Percentiles rank a stretch among this genome's conserved stretches.
These are phyloP conservation scores for Probosciger aterrimus DNA, from an alignment of 2,113 vertebrate genomes.

Conservation along the genomic window DNA sequence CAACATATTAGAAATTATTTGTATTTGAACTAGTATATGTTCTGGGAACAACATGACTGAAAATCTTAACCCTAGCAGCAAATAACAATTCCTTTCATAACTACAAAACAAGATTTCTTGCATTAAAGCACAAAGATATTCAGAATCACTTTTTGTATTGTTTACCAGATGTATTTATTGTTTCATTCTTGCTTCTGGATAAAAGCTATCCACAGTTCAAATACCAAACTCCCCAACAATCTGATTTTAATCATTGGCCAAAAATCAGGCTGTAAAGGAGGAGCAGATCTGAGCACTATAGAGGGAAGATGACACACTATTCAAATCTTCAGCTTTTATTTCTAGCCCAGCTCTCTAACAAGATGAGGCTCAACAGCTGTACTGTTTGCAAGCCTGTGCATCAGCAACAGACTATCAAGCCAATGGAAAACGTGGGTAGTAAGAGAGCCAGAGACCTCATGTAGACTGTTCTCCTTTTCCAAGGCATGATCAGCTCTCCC, in stretches of 20 bases:
- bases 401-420: neutral
- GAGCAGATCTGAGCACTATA: neutral
- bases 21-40: neutral
- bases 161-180: neutral
- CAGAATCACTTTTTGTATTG: neutral
- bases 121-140: neutral
- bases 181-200: neutral
- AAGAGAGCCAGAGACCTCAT: neutral
- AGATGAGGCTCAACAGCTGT: neutral
- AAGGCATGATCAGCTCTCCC: neutral
- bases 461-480: neutral
- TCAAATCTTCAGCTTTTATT: neutral
- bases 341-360: neutral
- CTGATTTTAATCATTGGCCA: constrained; percentile 15
- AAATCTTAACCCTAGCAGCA: neutral
- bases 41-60: neutral
- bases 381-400: neutral
- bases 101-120: neutral
- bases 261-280: neutral
- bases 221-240: neutral
- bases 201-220: neutral
- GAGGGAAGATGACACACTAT: neutral
- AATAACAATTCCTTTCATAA: neutral
- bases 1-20: neutral
- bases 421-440: neutral